Evolutionary conservation across 2,888 invertebrate species (phyloP).

Genomic region (Hecatera dysodea): DNA sequence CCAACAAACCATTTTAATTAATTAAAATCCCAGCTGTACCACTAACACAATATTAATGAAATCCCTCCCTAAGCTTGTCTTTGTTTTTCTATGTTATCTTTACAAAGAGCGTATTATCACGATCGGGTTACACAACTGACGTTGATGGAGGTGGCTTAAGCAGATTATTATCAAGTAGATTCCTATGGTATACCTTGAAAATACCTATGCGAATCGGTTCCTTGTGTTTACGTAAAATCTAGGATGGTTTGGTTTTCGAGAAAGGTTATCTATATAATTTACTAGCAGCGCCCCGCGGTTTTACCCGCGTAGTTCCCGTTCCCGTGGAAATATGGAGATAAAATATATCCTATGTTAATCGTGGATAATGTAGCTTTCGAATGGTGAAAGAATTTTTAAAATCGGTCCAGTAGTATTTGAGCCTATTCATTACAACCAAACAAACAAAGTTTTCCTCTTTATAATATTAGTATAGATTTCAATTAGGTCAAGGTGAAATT

Average conservation of each 20-base stretch:
- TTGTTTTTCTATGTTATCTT: constrained; percentile 64
- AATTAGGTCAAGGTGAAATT: too few species aligned
- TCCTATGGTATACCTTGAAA: constrained; percentile 18
- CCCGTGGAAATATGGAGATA: too few species aligned
- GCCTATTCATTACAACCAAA: too few species aligned
- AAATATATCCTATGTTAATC: too few species aligned
- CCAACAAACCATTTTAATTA: constrained; percentile 8
- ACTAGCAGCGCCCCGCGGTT: too few species aligned
- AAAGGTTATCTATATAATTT: too few species aligned
- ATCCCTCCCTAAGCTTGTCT: constrained; percentile 46
- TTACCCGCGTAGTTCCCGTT: too few species aligned
- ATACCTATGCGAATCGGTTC: constrained; percentile 5
- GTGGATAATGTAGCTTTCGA: too few species aligned
- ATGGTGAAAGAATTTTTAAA: too few species aligned
- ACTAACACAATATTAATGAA: constrained; percentile 40
- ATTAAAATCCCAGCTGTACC: constrained; percentile 19
- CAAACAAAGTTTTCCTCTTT: too few species aligned
- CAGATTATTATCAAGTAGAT: constrained; percentile 45
- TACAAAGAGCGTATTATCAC: constrained; percentile 67
- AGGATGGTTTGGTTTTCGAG: not conserved
- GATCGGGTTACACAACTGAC: constrained; percentile 67
- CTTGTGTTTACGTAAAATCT: constrained; percentile 25
- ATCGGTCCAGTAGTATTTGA: too few species aligned
- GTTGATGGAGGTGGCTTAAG: constrained; percentile 65
- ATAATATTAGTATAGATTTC: too few species aligned